These are phyloP conservation scores for Urocolius indicus DNA, from an alignment of 2,113 vertebrate genomes.

Conservation along the genomic window DNA sequence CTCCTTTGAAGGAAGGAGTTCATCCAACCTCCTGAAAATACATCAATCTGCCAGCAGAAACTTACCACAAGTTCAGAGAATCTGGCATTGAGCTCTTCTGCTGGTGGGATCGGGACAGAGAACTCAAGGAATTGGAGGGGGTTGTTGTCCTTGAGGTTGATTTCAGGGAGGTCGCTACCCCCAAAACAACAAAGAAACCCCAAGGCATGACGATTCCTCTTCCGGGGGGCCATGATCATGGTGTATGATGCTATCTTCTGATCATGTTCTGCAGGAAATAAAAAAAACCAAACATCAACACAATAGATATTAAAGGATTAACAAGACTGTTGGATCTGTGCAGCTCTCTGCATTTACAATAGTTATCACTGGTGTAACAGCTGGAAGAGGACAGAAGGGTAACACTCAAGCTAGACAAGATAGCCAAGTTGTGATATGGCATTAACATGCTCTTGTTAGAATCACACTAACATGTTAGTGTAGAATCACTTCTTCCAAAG, in stretches of 20 bases:
- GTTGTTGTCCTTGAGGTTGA: conserved; percentile 94
- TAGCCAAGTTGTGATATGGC: background rate
- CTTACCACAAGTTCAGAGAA: conserved; percentile 98
- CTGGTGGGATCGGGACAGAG: conserved; percentile 90
- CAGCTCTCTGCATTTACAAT: background rate
- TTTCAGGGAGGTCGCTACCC: conserved; percentile 90
- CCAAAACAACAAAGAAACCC: conserved; percentile 96
- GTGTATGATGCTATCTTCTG: conserved; percentile 85
- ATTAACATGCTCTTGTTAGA: background rate
- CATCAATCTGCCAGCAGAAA: conserved; percentile 16
- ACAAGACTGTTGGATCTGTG: background rate
- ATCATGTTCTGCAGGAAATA: conserved; percentile 82
- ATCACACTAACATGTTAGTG: background rate
- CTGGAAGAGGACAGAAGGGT: background rate
- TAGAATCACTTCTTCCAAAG: background rate
- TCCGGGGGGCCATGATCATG: conserved; percentile 92
- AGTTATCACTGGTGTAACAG: background rate
- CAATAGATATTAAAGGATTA: background rate
- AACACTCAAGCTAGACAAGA: background rate
- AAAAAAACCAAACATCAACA: background rate
- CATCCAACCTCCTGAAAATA: background rate
- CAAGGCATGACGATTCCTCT: conserved; percentile 92
- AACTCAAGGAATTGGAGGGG: conserved; percentile 95
- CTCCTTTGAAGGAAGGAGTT: background rate
- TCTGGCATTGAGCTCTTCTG: conserved; percentile 92